Base-by-base conservation (phyloP, 2,888 invertebrate genomes). In the Drosophila phalerata region DNA sequence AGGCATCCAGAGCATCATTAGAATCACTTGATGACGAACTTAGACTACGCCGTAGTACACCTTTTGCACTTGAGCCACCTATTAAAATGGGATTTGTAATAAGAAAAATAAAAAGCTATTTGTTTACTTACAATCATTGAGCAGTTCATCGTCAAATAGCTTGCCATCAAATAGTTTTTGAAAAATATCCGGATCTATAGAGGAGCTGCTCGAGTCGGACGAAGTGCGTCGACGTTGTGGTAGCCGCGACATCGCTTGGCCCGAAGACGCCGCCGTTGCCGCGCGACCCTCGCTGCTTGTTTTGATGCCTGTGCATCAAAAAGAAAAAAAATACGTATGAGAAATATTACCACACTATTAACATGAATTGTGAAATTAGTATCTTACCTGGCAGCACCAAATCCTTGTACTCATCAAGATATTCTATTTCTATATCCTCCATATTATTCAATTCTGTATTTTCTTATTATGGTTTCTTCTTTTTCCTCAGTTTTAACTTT, bases 371-470 rank as follows among this genome's bases (percentile, higher is more conserved):
- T 10, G n/a, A 37, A 22, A 13, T 15, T n/a, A 5, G 32, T 4
- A 25, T 15, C 85, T 81, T 68, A 92, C 91, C 90, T 79, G 92
- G 92, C 62, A 92, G 67, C 42, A 92, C 90, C 61, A 91, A 79
- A 77, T 92, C 91, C 79, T 91, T 91, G 69, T 92, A 92, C 63
- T 92, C 92, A 55, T 92, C 92, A 25, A 92, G 76, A 73, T 92
- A 92, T 82, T 92, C 92, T 63, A 91, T 86, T 81, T 92, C 92
- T 61, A 91, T 89, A 64, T 92, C 91, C 67, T 92, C 91, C 92
- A 92, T 92, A 64, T 81, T 84, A 47, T 32, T 45, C 3, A 8
- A 52, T 30, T 60, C 49, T 55, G 9, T n/a, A 28, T 43, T 40
- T 30, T 40, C 25, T 25, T 32, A 32, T 43, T 11, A 17, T 5